A percentile compares a stretch with the other conserved stretches of the same genome.
These are phyloP conservation scores for Drosophila punjabiensis DNA, from an alignment of 1,140 invertebrate species.

Conservation along the genomic window DNA sequence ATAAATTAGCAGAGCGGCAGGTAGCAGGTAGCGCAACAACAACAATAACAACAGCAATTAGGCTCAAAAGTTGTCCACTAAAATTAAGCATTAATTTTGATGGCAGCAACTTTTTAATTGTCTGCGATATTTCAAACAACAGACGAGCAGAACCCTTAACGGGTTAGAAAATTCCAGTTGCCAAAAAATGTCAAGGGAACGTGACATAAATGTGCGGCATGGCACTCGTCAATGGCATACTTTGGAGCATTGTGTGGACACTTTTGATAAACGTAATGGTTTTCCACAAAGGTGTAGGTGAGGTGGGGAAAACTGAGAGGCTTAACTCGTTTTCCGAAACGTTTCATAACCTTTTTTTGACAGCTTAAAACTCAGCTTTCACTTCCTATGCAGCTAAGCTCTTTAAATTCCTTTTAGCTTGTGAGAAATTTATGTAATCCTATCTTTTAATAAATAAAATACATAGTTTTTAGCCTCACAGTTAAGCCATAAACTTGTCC, in stretches of 20 bases:
- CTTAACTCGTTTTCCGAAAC: neutral
- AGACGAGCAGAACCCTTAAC: neutral
- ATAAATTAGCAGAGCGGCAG: conserved; percentile 61
- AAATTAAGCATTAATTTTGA: conserved; percentile 70
- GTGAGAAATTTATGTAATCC: neutral
- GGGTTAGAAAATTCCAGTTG: conserved; percentile 1
- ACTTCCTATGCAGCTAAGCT: neutral
- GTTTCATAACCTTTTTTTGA: neutral
- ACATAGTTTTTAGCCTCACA: neutral
- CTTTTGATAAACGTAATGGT: conserved; percentile 32
- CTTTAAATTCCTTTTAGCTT: neutral
- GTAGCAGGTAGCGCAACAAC: conserved; percentile 39
- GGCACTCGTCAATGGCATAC: conserved; percentile 15
- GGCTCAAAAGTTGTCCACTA: conserved; percentile 59
- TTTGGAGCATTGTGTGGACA: conserved; percentile 14
- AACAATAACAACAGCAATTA: conserved; percentile 59
- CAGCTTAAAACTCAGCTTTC: neutral
- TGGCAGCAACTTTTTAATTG: conserved; percentile 55
- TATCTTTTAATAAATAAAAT: neutral
- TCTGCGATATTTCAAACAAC: conserved; percentile 44
- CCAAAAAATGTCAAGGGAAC: neutral
- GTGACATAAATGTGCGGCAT: neutral
- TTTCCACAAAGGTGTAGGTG: neutral
- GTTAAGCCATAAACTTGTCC: neutral
- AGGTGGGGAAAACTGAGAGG: neutral